These are phyloP conservation scores for Mustela lutreola DNA, from an alignment of 2,113 vertebrate species.

Conservation along the genomic window DNA sequence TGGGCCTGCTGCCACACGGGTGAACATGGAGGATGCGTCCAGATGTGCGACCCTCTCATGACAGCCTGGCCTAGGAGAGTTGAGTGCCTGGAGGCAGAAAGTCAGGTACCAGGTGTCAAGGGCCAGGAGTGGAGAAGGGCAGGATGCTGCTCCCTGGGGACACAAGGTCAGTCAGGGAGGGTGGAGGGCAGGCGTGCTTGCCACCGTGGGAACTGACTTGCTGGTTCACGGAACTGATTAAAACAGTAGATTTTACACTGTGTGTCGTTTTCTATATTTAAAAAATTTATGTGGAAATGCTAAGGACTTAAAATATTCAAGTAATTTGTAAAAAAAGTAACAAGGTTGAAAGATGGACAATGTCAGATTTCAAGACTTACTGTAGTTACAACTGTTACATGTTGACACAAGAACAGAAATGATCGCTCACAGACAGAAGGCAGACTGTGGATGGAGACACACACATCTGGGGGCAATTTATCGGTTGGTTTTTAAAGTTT, in stretches of 20 bases:
- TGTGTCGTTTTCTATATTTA: background rate
- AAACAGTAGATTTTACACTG: background rate
- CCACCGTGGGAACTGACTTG: background rate
- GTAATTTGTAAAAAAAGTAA: background rate
- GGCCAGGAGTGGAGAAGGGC: background rate
- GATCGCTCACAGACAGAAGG: rapidly evolving
- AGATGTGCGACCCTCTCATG: background rate
- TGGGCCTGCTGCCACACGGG: no score
- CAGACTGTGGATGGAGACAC: background rate
- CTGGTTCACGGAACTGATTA: background rate
- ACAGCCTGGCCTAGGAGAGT: background rate
- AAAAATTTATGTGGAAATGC: background rate
- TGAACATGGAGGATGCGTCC: background rate
- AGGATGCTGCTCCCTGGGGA: background rate
- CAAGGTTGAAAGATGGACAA: background rate
- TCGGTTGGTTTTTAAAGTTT: background rate
- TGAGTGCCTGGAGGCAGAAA: background rate
- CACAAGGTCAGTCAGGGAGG: background rate
- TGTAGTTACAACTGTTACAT: rapidly evolving
- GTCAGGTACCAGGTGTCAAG: background rate
- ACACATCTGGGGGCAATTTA: no score
- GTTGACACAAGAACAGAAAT: rapidly evolving
- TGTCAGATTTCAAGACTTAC: background rate
- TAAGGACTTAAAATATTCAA: background rate
- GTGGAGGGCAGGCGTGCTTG: background rate